Conservation (phyloP, 2,888 invertebrate species). For the Mechanitis messenoides region DNA sequence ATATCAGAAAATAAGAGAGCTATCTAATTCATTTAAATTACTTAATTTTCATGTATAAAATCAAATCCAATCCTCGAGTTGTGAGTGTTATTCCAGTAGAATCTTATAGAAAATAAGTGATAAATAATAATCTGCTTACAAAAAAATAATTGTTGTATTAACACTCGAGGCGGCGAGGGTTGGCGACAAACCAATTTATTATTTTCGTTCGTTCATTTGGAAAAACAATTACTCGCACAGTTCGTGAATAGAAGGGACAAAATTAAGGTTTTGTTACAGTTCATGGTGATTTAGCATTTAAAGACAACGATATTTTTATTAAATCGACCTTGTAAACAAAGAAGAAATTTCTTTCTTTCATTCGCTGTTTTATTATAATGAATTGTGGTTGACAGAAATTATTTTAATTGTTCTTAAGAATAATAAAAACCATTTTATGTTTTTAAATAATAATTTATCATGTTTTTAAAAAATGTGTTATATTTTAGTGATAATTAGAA, state of each 20-base stretch:
- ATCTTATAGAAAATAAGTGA: neutral
- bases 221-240: slow-evolving; percentile 64
- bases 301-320: slow-evolving; percentile 30
- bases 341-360: neutral
- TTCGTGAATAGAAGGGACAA: slow-evolving; percentile 58
- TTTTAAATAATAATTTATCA: too few species aligned
- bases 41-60: neutral
- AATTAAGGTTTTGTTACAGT: slow-evolving; percentile 64
- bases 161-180: slow-evolving; percentile 36
- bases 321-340: slow-evolving; percentile 7
- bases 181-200: slow-evolving; percentile 66
- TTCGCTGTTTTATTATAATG: too few species aligned
- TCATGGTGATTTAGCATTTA: slow-evolving; percentile 48
- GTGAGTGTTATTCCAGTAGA: neutral
- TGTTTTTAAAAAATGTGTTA: too few species aligned
- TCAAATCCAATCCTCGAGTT: neutral
- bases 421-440: too few species aligned
- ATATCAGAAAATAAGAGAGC: too few species aligned
- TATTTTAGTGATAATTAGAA: too few species aligned
- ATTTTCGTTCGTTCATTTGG: slow-evolving; percentile 71
- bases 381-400: too few species aligned
- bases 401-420: too few species aligned
- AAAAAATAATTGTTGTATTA: slow-evolving; percentile 27
- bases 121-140: slow-evolving; percentile 16
- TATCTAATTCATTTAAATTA: neutral